Evolutionary conservation across 2,888 invertebrate genomes (phyloP), one percentile per base, ranked within the genome.

Genomic region (Nomada fucata): DNA sequence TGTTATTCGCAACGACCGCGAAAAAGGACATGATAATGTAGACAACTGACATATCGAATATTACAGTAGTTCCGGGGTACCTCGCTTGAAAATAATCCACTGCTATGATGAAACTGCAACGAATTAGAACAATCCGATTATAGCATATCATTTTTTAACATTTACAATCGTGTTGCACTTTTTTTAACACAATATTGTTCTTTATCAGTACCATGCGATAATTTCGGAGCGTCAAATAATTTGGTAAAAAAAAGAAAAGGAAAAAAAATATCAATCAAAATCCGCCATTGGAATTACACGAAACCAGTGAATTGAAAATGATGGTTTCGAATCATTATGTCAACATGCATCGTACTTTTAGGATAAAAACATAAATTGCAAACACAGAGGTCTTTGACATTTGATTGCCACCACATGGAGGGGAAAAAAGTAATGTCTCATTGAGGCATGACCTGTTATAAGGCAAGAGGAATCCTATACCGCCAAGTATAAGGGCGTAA

Each of bases 1-100:
- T 94, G 92, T 98, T 98, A 94, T 98, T 98, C 72, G 96, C 95
- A 83, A 98, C 94, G 10, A 98, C 98, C 3, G 98, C 97, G 77
- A 97, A 95, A 90, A 98, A 97, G 44, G 98, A 98, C 85, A 97
- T 97, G n/a, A 97, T 95, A 86, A 98, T 98, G 94, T 98, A 98
- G 57, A 98, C 97, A 84, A 98, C 95, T 18, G 98, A 98, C 97
- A 98, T 98, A 93, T 98, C 98, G 93, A 98, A 97, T 91, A 98
- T 97, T 82, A 98, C 97, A 1, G 97, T 97, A 0, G 97, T 96
- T 74, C 96, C 96, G 0, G 97, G 98, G 93, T 97, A 98, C 87
- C 97, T 96, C 26, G 95, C 95, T 94, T 98, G 97, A 94, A 98
- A 98, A 94, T 97, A 98, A 94, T 98, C 98, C 89, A 98, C 97